Conservation (phyloP, 2,113 vertebrate genomes). For the Mobula hypostoma region DNA sequence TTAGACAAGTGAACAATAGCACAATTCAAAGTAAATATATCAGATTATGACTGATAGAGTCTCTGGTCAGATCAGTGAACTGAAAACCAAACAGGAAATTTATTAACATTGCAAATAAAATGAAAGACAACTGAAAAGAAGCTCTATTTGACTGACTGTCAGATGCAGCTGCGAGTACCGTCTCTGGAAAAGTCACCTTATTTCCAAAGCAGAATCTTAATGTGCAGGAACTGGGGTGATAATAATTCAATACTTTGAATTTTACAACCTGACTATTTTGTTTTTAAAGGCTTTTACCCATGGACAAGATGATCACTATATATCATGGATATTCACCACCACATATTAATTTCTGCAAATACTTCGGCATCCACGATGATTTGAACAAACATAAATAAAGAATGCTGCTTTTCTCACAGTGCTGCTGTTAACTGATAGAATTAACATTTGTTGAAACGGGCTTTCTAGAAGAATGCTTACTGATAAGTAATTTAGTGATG, state of each 20-base stretch:
- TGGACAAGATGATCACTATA: neutral
- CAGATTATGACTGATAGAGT: neutral
- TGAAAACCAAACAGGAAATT: conserved; percentile 16
- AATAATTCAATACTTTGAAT: neutral
- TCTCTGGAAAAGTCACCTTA: neutral
- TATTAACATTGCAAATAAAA: neutral
- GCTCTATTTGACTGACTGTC: neutral
- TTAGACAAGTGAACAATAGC: neutral
- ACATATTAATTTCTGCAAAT: neutral
- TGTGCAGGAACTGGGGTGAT: neutral
- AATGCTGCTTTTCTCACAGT: neutral
- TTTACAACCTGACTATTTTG: neutral
- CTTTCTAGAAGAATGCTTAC: neutral
- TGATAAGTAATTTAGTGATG: neutral
- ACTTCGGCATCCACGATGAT: neutral
- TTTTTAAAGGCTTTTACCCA: neutral
- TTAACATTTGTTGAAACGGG: neutral
- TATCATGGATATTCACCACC: neutral
- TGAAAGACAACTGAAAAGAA: conserved; percentile 3
- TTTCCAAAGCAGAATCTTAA: neutral
- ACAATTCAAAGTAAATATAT: neutral
- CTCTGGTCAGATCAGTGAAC: neutral
- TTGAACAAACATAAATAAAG: neutral
- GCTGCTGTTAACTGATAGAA: neutral
- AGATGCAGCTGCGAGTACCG: neutral